Conservation (phyloP, 2,888 invertebrate species). For the Dryocosmus kuriphilus region DNA sequence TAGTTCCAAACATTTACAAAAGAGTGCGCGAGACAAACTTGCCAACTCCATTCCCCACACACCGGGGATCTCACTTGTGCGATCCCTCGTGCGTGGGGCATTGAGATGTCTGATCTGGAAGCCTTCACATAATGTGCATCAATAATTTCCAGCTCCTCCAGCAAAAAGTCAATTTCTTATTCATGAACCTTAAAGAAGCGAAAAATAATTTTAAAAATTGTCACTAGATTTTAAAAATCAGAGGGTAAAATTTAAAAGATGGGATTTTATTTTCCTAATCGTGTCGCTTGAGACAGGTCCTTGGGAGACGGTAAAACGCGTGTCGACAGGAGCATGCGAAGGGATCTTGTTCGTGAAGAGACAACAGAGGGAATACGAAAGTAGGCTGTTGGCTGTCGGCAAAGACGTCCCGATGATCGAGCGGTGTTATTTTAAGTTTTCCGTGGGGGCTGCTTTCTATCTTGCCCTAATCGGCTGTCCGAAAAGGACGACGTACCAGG, state of each 20-base stretch:
- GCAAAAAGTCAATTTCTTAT: too few species aligned
- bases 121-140: too few species aligned
- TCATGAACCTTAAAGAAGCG: too few species aligned
- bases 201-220: too few species aligned
- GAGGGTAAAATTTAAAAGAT: background rate
- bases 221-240: background rate
- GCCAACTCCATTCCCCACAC: too few species aligned
- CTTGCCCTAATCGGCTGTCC: conserved; percentile 76
- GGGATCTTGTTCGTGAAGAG: conserved; percentile 32
- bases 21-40: too few species aligned
- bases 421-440: conserved; percentile 78
- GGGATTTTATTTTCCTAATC: background rate
- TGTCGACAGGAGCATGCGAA: conserved; percentile 26
- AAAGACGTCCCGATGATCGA: conserved; percentile 74
- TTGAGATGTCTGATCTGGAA: too few species aligned
- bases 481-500: conserved; percentile 47
- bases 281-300: conserved; percentile 17
- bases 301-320: background rate
- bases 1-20: too few species aligned
- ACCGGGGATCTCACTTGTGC: too few species aligned
- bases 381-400: conserved; percentile 64
- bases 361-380: conserved; percentile 48
- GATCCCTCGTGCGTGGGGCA: too few species aligned
- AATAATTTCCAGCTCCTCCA: too few species aligned
- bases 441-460: conserved; percentile 71